phyloP scores from a whole-genome alignment of 2,113 vertebrate genomes.

The human (Homo sapiens) region GRCh38 chr15:57096001-57096500 shows the following conservation, averaged over 20 bases:
- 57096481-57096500: not conserved
- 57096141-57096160: not conserved
- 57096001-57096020: not conserved
- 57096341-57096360: not conserved
- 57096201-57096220: not conserved
- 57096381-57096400: not conserved
- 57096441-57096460: not conserved
- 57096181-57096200: slow-evolving; percentile 15
- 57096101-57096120: not conserved
- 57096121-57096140: not conserved
- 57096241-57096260: not conserved
- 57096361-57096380: not conserved
- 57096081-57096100: not conserved
- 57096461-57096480: not conserved
- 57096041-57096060: not conserved
- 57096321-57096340: slow-evolving; percentile 10
- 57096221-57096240: not conserved
- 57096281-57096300: not conserved
- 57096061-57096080: not conserved
- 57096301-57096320: not conserved
- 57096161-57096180: not conserved
- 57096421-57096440: not conserved
- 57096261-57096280: not conserved
- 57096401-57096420: not conserved
- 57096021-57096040: not conserved